Evolutionary conservation across 2,888 invertebrate genomes (phyloP).

Genomic region (Dolichopus griseipennis): DNA sequence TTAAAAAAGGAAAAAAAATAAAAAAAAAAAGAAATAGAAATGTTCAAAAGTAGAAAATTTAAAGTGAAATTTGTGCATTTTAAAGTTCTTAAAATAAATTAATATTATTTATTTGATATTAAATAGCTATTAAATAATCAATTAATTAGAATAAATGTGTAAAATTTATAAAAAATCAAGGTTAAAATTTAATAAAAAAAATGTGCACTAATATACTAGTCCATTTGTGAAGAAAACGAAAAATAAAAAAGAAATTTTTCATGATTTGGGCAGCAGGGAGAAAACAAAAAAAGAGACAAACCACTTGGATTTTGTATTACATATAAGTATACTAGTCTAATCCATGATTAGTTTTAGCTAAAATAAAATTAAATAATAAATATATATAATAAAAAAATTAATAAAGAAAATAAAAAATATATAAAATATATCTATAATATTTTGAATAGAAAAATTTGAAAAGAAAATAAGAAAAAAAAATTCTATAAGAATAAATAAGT

Average conservation of each 20-base stretch:
- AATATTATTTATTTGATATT: background rate
- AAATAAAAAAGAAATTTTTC: background rate
- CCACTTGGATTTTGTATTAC: background rate
- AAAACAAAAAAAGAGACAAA: constrained; percentile 4
- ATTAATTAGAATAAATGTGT: background rate
- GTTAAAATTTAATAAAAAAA: background rate
- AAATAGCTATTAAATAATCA: background rate
- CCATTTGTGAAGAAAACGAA: background rate
- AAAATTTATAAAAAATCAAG: constrained; percentile 4
- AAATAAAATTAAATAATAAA: background rate
- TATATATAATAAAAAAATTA: background rate
- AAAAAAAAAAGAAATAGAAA: background rate
- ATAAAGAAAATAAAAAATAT: background rate
- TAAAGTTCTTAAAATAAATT: background rate
- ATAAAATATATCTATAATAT: background rate
- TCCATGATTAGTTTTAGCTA: background rate
- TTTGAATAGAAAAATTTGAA: background rate
- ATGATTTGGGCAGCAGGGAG: constrained; percentile 6
- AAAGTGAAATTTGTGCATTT: constrained; percentile 4
- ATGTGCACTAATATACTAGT: background rate
- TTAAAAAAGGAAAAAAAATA: background rate
- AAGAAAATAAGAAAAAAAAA: background rate
- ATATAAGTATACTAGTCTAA: background rate
- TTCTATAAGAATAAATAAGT: background rate
- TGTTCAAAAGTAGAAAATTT: background rate